phyloP scores from a whole-genome alignment of 2,888 invertebrate species.

The Heteropelma amictum region DNA sequence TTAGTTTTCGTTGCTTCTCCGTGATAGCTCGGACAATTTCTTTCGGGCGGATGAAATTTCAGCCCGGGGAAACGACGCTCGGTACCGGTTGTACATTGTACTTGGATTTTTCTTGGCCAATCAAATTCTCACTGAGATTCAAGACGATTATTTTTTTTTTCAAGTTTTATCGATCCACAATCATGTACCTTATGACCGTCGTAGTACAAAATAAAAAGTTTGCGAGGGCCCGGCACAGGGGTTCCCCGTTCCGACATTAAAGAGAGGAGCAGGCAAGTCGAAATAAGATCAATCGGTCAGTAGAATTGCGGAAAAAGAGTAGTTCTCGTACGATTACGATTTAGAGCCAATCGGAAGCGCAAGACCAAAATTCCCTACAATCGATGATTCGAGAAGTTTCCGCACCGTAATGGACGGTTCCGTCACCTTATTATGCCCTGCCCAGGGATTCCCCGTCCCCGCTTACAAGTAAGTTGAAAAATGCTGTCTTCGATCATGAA shows the following conservation, averaged over 20 bases:
- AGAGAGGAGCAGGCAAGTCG: conserved; percentile 62
- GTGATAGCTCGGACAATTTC: neutral
- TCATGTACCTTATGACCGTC: neutral
- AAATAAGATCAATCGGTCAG: conserved; percentile 24
- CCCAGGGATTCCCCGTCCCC: conserved; percentile 84
- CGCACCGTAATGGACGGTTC: conserved; percentile 72
- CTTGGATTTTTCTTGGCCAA: no score
- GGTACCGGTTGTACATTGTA: no score
- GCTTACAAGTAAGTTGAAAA: conserved; percentile 79
- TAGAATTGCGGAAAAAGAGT: conserved; percentile 22
- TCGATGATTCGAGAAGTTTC: conserved; percentile 73
- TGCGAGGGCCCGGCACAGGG: conserved; percentile 84
- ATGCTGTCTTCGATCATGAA: conserved; percentile 23
- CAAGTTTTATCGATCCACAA: neutral
- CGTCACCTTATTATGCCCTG: conserved; percentile 84
- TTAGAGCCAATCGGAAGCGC: conserved; percentile 82
- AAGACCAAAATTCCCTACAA: conserved; percentile 80
- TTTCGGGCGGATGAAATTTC: neutral
- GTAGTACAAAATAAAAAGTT: neutral
- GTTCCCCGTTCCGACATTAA: conserved; percentile 78
- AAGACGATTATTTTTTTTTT: no score
- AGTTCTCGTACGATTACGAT: conserved; percentile 47
- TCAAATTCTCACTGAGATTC: no score
- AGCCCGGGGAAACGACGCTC: no score
- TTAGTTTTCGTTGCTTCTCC: neutral